Base-by-base conservation (phyloP, 2,888 invertebrate species). In the Aelia acuminata region DNA sequence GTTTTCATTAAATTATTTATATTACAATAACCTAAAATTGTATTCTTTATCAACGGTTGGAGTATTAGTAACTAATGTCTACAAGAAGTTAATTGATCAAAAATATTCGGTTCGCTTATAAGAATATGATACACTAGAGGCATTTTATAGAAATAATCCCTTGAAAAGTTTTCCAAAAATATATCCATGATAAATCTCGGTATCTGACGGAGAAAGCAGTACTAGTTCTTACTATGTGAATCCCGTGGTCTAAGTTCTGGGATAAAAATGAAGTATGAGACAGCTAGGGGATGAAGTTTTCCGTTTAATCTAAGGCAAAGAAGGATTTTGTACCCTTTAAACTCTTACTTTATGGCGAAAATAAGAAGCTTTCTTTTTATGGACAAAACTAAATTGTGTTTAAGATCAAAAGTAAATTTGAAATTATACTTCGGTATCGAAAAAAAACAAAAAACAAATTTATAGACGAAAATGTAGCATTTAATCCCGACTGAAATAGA, bases 231-330 rank as follows among this genome's bases (percentile, higher is more conserved):
- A 63, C 31, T 63, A 63, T 31, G 31, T 63, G 63, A 63, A 31
- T 63, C 63, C 63, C 7, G 63, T 13, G 63, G 63, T 31, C 31
- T 63, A 31, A 63, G 63, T 63, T 63, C 15, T 31, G n/a, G 63
- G 26, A 63, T 63, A 63, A 63, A 63, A 63, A 63, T 63, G 63
- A 63, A 63, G 63, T 63, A 63, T 63, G 63, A 31, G 63, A 63
- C 63, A 63, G 63, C 31, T 63, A 31, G 26, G 63, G 63, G 63
- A 63, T 63, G 31, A 63, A 63, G 63, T 63, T 63, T 1, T 26
- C 15, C 31, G 13, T 3, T 26, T 15, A 63, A 63, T 15, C 63
- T 1, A 3, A 31, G 31, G 31, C 15, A 11, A 63, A 63, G 31
- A 63, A 31, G 31, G 63, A 63, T 31, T 63, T 31, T 31, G 63